A percentile compares a stretch with the other conserved stretches of the same genome.
phyloP scores from a whole-genome alignment of 1,140 invertebrate genomes.

The Myzus persicae region DNA sequence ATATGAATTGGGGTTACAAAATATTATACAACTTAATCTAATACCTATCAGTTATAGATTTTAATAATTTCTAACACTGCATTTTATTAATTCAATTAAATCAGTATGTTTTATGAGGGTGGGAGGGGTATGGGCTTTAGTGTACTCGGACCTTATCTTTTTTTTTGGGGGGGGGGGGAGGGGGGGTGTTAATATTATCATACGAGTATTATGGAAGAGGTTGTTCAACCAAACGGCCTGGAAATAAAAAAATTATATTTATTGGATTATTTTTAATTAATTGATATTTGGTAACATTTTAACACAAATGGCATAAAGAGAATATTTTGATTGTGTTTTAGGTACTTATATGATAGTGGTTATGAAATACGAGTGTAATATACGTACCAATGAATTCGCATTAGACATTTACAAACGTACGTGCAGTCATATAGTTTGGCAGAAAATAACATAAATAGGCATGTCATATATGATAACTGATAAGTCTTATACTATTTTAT shows the following conservation, averaged over 20 bases:
- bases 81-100: no score
- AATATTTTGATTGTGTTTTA: no score
- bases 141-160: no score
- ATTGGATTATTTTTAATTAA: background rate
- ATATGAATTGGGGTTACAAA: background rate
- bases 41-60: background rate
- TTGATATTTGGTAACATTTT: background rate
- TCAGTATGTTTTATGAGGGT: no score
- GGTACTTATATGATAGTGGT: background rate
- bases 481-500: background rate
- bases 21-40: no score
- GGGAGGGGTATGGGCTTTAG: fast-evolving
- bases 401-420: background rate
- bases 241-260: background rate
- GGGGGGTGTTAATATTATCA: no score
- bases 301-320: background rate
- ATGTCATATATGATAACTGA: background rate
- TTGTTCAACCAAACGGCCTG: background rate
- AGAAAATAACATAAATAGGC: background rate
- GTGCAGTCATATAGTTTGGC: background rate
- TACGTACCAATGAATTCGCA: background rate
- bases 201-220: background rate
- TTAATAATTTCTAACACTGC: background rate
- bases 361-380: background rate
- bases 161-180: no score